Evolutionary conservation across 2,113 vertebrate species (phyloP).

Genomic region (Ageneiosus marmoratus): DNA sequence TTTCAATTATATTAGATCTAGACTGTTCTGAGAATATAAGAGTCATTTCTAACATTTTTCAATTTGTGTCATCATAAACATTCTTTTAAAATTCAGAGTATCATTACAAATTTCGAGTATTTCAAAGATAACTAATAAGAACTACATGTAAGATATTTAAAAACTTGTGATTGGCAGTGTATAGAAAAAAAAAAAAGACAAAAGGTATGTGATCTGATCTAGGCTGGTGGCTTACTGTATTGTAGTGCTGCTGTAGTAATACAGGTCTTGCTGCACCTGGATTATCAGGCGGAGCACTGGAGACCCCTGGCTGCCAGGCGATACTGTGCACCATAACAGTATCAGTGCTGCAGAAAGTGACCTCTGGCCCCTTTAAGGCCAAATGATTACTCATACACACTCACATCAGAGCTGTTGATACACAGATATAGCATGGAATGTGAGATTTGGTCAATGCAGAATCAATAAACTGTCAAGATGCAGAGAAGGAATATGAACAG

Average conservation of each 20-base stretch:
- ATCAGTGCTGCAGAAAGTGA: neutral
- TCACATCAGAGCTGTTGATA: neutral
- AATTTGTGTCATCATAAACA: neutral
- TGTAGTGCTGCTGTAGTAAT: neutral
- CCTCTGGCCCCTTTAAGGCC: neutral
- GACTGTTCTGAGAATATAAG: neutral
- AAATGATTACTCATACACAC: conserved; percentile 3
- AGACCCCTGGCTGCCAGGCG: conserved; percentile 40
- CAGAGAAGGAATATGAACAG: neutral
- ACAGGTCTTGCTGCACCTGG: neutral
- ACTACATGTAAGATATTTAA: neutral
- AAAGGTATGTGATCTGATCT: neutral
- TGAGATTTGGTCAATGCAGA: neutral
- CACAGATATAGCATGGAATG: neutral
- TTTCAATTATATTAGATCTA: neutral
- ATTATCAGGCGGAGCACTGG: conserved; percentile 37
- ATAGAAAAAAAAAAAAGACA: neutral
- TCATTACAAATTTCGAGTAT: neutral
- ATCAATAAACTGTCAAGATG: neutral
- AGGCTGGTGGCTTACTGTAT: neutral
- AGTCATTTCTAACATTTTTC: neutral
- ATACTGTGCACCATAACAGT: conserved; percentile 15
- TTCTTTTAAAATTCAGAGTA: neutral
- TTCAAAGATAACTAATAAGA: neutral
- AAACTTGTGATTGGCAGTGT: neutral